Evolutionary conservation across 2,113 vertebrate species (phyloP).

Genomic region (Melanerpes formicivorus): DNA sequence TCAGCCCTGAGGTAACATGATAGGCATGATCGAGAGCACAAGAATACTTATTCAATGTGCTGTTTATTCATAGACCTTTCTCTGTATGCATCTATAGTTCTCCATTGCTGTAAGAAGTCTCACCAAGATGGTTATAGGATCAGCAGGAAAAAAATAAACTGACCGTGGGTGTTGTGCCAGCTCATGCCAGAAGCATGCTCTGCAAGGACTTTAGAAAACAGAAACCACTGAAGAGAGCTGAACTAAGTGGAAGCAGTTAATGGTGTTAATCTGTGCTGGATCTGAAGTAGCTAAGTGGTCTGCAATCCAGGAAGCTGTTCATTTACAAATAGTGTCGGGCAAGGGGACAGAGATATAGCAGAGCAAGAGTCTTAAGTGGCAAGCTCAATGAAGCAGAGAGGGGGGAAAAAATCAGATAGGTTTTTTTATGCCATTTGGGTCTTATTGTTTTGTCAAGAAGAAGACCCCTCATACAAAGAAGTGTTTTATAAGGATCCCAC

Average conservation of each 20-base stretch:
- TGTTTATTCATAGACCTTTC: neutral
- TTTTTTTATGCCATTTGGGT: slow-evolving; percentile 22
- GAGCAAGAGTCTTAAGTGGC: slow-evolving; percentile 19
- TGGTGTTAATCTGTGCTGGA: neutral
- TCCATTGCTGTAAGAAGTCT: neutral
- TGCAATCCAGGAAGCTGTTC: slow-evolving; percentile 28
- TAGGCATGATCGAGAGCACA: neutral
- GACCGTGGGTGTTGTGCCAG: neutral
- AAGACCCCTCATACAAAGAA: neutral
- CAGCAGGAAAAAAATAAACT: neutral
- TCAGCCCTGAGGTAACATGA: neutral
- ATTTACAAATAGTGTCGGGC: slow-evolving; percentile 18
- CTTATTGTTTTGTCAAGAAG: neutral
- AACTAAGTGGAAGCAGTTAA: slow-evolving; percentile 43
- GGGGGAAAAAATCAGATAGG: neutral
- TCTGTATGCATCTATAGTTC: neutral
- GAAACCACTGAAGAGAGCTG: neutral
- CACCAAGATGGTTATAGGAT: neutral
- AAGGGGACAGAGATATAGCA: slow-evolving; percentile 1
- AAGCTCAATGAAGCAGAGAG: neutral
- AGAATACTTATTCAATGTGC: neutral
- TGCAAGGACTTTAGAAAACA: neutral
- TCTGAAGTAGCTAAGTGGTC: slow-evolving; percentile 7
- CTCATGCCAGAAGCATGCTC: neutral
- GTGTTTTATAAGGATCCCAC: neutral